Evolutionary conservation across 2,797 vertebrate species (phyloP).

Genomic region (Ctenopoma multispine): DNA sequence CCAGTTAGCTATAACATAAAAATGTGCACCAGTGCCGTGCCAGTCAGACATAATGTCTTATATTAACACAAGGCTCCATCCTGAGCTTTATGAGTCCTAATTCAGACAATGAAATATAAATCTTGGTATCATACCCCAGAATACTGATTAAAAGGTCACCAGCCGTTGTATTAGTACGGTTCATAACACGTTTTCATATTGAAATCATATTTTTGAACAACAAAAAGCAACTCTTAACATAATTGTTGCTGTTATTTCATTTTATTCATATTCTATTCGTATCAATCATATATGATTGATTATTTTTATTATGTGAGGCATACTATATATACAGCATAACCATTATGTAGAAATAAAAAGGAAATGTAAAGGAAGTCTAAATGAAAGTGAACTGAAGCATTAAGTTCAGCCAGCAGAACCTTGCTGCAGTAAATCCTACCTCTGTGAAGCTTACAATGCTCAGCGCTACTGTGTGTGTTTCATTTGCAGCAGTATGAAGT

Average conservation of each 20-base stretch:
- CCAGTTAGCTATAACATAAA: constrained; percentile 11
- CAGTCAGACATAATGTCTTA: constrained; percentile 16
- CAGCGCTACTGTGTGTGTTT: neutral
- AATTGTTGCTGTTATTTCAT: neutral
- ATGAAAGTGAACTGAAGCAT: neutral
- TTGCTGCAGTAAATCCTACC: neutral
- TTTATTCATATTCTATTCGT: neutral
- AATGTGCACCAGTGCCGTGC: neutral
- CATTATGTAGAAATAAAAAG: no score
- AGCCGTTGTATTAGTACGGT: neutral
- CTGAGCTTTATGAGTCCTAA: neutral
- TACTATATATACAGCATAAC: no score
- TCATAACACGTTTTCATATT: neutral
- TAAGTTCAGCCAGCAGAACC: constrained; percentile 9
- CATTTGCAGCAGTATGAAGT: neutral
- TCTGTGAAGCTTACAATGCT: neutral
- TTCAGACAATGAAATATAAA: neutral
- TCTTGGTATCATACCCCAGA: neutral
- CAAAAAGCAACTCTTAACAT: neutral
- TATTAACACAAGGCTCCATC: constrained; percentile 5
- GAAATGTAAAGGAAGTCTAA: no score
- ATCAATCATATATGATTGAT: no score
- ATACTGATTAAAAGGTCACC: neutral
- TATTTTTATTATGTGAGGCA: no score
- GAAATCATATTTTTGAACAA: neutral